Percentiles rank a stretch among this genome's conserved stretches.
These are phyloP conservation scores for Odontesthes bonariensis DNA, from an alignment of 2,113 vertebrate species.

Conservation along the genomic window DNA sequence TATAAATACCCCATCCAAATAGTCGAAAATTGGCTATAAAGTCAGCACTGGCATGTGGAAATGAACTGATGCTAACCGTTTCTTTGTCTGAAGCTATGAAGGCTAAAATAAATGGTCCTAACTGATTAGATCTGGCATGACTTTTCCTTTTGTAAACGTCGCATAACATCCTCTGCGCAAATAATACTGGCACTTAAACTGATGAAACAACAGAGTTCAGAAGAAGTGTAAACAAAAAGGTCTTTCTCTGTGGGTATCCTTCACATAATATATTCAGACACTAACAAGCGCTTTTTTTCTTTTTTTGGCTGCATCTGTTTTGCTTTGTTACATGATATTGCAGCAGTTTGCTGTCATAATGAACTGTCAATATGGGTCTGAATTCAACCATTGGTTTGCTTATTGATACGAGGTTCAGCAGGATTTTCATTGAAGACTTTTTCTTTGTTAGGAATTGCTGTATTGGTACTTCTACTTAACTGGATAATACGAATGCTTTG, in stretches of 20 bases:
- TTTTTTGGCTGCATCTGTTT: too few species aligned
- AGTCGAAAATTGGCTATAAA: too few species aligned
- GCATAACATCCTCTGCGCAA: not conserved
- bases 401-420: too few species aligned
- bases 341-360: too few species aligned
- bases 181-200: not conserved
- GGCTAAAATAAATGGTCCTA: not conserved
- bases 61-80: not conserved
- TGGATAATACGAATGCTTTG: not conserved
- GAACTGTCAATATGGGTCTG: not conserved
- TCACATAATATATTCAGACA: not conserved
- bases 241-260: not conserved
- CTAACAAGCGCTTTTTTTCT: too few species aligned
- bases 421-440: not conserved
- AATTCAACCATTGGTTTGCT: not conserved
- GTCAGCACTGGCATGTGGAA: not conserved
- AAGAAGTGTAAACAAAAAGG: not conserved
- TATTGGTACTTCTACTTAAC: not conserved
- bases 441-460: not conserved
- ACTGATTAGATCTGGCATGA: not conserved
- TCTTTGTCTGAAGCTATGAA: too few species aligned
- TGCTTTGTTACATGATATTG: too few species aligned
- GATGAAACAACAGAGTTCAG: not conserved
- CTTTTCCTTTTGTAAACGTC: not conserved
- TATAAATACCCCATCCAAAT: too few species aligned